Conservation (phyloP, 1,140 invertebrate species). For the Vanessa atalanta region DNA sequence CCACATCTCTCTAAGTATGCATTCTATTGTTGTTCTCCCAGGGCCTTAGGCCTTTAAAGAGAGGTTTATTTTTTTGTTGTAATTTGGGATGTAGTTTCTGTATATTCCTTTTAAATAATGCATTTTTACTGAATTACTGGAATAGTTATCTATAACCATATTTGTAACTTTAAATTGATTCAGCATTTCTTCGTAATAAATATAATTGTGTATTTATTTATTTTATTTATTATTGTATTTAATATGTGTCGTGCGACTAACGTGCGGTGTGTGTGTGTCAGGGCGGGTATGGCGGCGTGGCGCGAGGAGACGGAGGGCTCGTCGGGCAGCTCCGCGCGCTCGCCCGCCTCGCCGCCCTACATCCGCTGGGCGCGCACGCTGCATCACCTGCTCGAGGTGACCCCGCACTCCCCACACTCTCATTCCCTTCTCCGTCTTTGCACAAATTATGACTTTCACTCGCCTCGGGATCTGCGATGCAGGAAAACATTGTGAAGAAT, state of each 20-base stretch:
- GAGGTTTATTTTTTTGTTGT: too few relatives aligned
- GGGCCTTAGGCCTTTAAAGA: too few relatives aligned
- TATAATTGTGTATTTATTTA: too few relatives aligned
- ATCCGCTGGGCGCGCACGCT: constrained; percentile 93
- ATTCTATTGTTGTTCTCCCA: too few relatives aligned
- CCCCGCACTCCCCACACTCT: not conserved
- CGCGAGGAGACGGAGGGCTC: constrained; percentile 75
- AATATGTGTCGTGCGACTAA: not conserved
- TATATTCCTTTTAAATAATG: too few relatives aligned
- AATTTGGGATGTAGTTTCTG: too few relatives aligned
- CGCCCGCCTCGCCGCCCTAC: constrained; percentile 87
- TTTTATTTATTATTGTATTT: too few relatives aligned
- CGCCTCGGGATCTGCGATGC: too few relatives aligned
- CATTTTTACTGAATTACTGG: too few relatives aligned
- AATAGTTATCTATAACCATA: too few relatives aligned
- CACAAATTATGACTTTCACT: too few relatives aligned
- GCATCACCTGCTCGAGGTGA: constrained; percentile 86
- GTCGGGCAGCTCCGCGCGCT: constrained; percentile 70
- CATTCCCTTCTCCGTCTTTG: not conserved
- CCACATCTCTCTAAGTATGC: constrained; percentile 71
- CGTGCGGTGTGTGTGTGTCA: not conserved
- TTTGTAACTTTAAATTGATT: not conserved
- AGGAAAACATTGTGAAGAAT: too few relatives aligned
- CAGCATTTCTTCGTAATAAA: not conserved
- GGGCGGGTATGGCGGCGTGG: constrained; percentile 60